These are phyloP conservation scores for Liasis olivaceus DNA, from an alignment of 2,797 vertebrate species.

Conservation along the genomic window DNA sequence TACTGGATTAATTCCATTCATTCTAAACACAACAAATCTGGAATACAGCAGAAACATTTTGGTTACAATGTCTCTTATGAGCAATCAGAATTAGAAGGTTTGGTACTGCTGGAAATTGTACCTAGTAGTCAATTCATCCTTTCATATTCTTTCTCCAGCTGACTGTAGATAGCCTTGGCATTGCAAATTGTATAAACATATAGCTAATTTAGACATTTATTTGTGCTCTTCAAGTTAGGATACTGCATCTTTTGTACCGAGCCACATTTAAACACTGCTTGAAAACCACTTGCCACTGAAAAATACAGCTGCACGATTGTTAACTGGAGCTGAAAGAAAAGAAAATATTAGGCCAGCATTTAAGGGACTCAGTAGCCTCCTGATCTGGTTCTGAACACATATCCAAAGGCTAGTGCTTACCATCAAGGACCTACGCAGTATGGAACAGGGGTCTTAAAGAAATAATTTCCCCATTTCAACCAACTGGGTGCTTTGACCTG, in stretches of 20 bases:
- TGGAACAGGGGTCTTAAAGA: not conserved
- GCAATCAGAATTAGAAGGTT: not conserved
- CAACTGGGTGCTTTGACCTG: not conserved
- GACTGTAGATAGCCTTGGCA: not conserved
- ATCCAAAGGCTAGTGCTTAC: not conserved
- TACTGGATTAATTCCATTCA: not conserved
- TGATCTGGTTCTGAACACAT: not conserved
- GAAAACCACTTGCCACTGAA: not conserved
- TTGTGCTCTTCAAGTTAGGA: too few relatives aligned
- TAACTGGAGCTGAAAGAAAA: not conserved
- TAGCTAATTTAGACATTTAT: not conserved
- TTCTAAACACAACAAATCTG: not conserved
- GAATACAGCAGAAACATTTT: not conserved
- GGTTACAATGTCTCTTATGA: not conserved
- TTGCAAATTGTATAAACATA: not conserved
- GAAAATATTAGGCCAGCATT: not conserved
- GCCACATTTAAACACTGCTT: not conserved
- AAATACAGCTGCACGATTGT: not conserved
- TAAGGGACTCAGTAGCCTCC: not conserved
- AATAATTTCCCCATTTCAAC: not conserved
- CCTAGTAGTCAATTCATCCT: not conserved
- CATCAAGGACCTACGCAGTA: not conserved
- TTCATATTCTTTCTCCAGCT: not conserved
- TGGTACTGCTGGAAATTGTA: not conserved
- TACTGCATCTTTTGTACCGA: not conserved